Evolutionary conservation across 2,888 invertebrate species (phyloP).

Genomic region (Amblyjoppa proteus): DNA sequence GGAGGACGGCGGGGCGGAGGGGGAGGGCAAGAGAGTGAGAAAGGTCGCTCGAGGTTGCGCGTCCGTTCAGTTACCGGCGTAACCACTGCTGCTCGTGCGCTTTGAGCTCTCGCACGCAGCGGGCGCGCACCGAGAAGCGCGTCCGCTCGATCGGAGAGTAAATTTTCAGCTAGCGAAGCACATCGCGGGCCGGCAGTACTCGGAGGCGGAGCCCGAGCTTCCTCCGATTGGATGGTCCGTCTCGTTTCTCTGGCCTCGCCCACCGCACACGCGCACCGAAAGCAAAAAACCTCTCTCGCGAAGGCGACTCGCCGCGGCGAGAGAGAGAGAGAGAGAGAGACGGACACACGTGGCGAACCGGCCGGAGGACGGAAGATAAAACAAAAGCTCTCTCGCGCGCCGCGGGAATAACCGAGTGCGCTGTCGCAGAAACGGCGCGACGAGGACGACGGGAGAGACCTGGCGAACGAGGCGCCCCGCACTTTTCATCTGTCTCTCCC

Average conservation of each 20-base stretch:
- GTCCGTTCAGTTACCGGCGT: conserved; percentile 61
- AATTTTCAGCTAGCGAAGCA: conserved; percentile 31
- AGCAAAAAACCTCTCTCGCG: conserved; percentile 14
- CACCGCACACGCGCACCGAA: conserved; percentile 79
- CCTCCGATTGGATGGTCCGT: conserved; percentile 76
- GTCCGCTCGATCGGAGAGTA: conserved; percentile 14
- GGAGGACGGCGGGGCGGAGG: conserved; percentile 40
- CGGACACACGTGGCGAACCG: conserved; percentile 70
- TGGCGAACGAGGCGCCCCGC: conserved; percentile 41
- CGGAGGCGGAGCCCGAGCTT: conserved; percentile 75
- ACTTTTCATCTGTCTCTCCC: neutral
- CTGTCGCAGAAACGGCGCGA: conserved; percentile 36
- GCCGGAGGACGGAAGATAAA: conserved; percentile 67
- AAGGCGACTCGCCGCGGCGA: neutral
- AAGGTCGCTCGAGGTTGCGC: conserved; percentile 64
- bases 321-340: conserved; percentile 35
- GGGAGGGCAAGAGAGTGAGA: conserved; percentile 50
- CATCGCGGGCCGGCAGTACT: conserved; percentile 31
- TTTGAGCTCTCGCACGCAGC: conserved; percentile 27
- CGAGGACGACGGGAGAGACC: conserved; percentile 29
- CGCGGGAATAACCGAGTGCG: conserved; percentile 32
- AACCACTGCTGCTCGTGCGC: conserved; percentile 64
- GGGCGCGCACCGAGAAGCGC: conserved; percentile 38
- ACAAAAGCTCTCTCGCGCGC: conserved; percentile 51
- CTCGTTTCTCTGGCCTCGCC: conserved; percentile 77